Conservation (phyloP, 2,113 vertebrate species). For the Maylandia zebra region DNA sequence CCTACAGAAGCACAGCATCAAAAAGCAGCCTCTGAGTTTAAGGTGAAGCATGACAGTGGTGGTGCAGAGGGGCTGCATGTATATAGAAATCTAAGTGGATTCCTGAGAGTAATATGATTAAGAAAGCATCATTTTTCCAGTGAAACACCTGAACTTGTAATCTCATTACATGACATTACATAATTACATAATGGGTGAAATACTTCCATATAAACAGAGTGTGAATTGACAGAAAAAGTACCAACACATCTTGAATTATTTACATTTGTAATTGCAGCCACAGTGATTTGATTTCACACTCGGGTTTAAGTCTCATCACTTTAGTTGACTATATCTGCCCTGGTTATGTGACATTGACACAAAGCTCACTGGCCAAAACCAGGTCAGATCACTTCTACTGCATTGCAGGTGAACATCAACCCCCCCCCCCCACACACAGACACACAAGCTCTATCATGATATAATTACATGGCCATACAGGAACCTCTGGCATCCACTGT, state of each 20-base stretch:
- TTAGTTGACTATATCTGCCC: neutral
- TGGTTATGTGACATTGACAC: constrained; percentile 26
- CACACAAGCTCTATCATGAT: neutral
- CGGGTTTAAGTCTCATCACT: neutral
- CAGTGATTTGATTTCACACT: neutral
- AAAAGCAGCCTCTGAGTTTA: neutral
- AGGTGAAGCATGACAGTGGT: neutral
- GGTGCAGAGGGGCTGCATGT: accelerated
- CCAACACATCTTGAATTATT: neutral
- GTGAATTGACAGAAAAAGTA: neutral
- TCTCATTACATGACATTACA: neutral
- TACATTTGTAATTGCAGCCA: neutral
- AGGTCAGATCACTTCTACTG: constrained; percentile 28
- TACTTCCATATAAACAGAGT: accelerated
- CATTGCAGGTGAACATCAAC: constrained; percentile 35
- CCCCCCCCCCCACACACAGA: neutral
- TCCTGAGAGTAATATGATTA: neutral
- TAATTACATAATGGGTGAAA: neutral
- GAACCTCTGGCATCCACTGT: constrained; percentile 25
- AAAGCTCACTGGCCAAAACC: constrained; percentile 1
- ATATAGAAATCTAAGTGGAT: neutral
- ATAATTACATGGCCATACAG: neutral
- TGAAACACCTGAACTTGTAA: accelerated
- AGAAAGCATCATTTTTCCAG: neutral
- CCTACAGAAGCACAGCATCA: neutral